Evolutionary conservation across 2,888 invertebrate genomes (phyloP), one percentile per base, ranked within the genome.

Genomic region (Ligdia adustata): DNA sequence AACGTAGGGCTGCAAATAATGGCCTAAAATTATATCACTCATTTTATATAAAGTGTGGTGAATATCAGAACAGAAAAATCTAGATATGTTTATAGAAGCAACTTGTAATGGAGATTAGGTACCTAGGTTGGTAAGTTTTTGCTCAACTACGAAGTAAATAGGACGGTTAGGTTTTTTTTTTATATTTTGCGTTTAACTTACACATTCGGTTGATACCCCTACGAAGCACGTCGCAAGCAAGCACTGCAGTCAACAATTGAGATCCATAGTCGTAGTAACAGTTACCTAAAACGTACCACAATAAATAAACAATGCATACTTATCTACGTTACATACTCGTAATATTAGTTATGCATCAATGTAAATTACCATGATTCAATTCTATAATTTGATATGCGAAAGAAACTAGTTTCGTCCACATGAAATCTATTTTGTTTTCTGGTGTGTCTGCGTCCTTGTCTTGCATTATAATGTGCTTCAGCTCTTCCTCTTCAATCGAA

Each of bases 1-100:
- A 64, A 86, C 80, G 79, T 82, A 88, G 59, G 83, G 87, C 89
- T 90, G 89, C 82, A 90, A 89, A 83, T 82, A 76, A 83, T 82
- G 52, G 82, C 86, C 89, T 90, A 87, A 73, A 90, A 86, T 86
- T 82, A 59, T 75, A 75, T 75, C 63, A 61, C 44, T 58, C 60
- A 50, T 22, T 54, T 42, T 15, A 4, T 16, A 4, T 16, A 16
- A 22, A 37, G 6, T 18, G 18, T 18, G 18, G 18, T n/a, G n/a
- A n/a, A n/a, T n/a, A n/a, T n/a, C n/a, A n/a, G n/a, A n/a, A n/a
- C n/a, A n/a, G n/a, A n/a, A n/a, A n/a, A n/a, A n/a, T n/a, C n/a
- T n/a, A n/a, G n/a, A n/a, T n/a, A n/a, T n/a, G n/a, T n/a, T n/a
- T n/a, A n/a, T n/a, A n/a, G n/a, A n/a, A n/a, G n/a, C n/a, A n/a